phyloP scores from a whole-genome alignment of 1,140 invertebrate genomes.

The Lethocerus indicus region DNA sequence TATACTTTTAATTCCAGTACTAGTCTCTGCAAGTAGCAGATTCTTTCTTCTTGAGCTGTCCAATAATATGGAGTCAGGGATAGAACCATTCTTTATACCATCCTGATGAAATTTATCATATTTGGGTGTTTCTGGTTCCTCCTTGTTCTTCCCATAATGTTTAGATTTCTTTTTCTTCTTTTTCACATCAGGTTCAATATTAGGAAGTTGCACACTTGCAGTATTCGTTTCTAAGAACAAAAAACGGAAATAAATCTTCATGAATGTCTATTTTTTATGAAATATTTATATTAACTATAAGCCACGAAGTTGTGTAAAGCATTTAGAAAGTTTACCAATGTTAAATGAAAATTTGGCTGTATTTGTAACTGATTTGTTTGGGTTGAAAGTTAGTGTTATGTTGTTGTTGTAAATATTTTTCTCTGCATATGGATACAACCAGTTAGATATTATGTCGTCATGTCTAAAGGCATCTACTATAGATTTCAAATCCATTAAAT shows the following conservation, averaged over 20 bases:
- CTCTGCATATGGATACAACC: constrained; percentile 16
- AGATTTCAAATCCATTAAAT: constrained; percentile 20
- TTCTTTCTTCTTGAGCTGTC: constrained; percentile 28
- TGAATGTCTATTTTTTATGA: too few species aligned
- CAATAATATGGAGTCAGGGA: constrained; percentile 3
- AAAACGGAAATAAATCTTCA: too few species aligned
- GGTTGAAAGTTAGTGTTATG: constrained; percentile 16
- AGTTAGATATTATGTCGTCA: constrained; percentile 18
- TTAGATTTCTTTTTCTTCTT: not conserved
- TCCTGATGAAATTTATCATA: too few species aligned
- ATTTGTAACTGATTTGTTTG: constrained; percentile 16
- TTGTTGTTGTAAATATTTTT: constrained; percentile 15
- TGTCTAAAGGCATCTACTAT: not conserved
- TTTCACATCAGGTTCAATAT: not conserved
- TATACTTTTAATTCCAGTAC: constrained; percentile 28
- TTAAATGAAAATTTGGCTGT: constrained; percentile 16
- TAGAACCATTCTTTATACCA: not conserved
- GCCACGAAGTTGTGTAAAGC: too few species aligned
- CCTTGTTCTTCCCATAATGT: too few species aligned
- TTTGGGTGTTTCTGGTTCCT: too few species aligned
- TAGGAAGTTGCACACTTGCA: not conserved
- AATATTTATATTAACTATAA: too few species aligned
- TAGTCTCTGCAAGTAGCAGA: constrained; percentile 28
- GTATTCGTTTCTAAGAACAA: too few species aligned
- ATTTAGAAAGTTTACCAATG: constrained; percentile 7